phyloP scores from a whole-genome alignment of 2,888 invertebrate species.

The Mesochorus sp. region DNA sequence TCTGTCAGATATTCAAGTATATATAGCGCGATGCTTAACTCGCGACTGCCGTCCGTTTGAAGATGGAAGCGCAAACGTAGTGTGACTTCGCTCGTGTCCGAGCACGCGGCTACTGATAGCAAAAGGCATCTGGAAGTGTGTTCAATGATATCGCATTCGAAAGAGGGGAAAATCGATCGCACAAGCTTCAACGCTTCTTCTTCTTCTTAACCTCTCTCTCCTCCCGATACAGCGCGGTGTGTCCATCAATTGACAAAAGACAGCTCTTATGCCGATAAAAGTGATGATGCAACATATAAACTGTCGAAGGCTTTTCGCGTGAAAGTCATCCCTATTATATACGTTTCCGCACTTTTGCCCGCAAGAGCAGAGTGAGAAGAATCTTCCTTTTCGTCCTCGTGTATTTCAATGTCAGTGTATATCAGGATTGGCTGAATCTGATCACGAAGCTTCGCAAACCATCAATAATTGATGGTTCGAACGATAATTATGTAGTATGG shows the following conservation, averaged over 20 bases:
- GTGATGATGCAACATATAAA: neutral
- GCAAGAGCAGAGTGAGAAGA: neutral
- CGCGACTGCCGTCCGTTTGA: neutral
- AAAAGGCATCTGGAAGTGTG: conserved; percentile 17
- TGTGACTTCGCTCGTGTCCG: conserved; percentile 52
- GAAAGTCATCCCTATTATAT: neutral
- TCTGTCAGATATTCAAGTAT: too few species aligned
- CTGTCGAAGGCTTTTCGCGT: neutral
- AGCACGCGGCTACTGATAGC: conserved; percentile 61
- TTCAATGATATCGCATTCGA: neutral
- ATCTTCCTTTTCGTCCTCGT: neutral
- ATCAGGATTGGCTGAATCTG: neutral
- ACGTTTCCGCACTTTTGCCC: neutral
- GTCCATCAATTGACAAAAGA: neutral
- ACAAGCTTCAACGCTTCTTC: conserved; percentile 47
- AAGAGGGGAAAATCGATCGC: conserved; percentile 34
- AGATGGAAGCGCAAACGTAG: conserved; percentile 18
- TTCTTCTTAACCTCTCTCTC: conserved; percentile 3
- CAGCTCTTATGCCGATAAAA: neutral
- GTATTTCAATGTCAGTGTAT: neutral
- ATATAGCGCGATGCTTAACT: neutral
- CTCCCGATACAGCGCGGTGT: neutral
- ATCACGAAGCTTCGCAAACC: neutral
- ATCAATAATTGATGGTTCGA: neutral
- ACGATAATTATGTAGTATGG: conserved; percentile 8